Percentiles rank a stretch among this genome's conserved stretches.
Conservation (phyloP, 2,888 invertebrate genomes). For the Elgonia sp. region DNA sequence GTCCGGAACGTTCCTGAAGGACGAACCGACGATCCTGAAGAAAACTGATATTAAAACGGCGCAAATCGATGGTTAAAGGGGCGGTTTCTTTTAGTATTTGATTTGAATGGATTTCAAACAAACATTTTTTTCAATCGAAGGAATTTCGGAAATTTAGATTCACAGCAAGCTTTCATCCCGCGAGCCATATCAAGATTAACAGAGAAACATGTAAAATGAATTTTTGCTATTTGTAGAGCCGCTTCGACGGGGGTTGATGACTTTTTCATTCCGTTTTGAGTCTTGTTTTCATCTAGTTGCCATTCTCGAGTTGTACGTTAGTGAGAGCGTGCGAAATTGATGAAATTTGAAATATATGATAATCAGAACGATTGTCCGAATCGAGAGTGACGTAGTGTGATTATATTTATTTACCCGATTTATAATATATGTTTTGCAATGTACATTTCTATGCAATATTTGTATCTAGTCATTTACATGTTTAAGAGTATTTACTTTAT, state of each 20-base stretch:
- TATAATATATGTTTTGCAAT: slow-evolving; percentile 86
- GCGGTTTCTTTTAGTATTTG: neutral
- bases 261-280: slow-evolving; percentile 62
- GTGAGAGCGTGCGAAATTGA: neutral
- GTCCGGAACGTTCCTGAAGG: slow-evolving; percentile 92
- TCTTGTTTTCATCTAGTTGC: slow-evolving; percentile 60
- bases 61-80: slow-evolving; percentile 83
- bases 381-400: slow-evolving; percentile 70
- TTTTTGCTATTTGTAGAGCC: slow-evolving; percentile 42
- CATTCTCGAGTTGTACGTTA: slow-evolving; percentile 58
- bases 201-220: slow-evolving; percentile 6
- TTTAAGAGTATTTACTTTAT: slow-evolving; percentile 86
- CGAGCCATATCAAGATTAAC: slow-evolving; percentile 61
- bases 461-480: slow-evolving; percentile 87
- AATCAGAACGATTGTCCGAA: slow-evolving; percentile 29
- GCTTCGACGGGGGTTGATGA: slow-evolving; percentile 41
- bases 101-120: neutral
- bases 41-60: slow-evolving; percentile 86
- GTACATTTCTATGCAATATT: slow-evolving; percentile 87
- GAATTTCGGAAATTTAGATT: slow-evolving; percentile 20
- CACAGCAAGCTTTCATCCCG: slow-evolving; percentile 56
- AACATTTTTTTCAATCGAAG: too few species aligned
- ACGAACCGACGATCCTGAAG: slow-evolving; percentile 90
- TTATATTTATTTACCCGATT: slow-evolving; percentile 86
- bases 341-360: slow-evolving; percentile 37